These are phyloP conservation scores for Helogale parvula DNA, from an alignment of 2,113 vertebrate genomes.

Conservation along the genomic window DNA sequence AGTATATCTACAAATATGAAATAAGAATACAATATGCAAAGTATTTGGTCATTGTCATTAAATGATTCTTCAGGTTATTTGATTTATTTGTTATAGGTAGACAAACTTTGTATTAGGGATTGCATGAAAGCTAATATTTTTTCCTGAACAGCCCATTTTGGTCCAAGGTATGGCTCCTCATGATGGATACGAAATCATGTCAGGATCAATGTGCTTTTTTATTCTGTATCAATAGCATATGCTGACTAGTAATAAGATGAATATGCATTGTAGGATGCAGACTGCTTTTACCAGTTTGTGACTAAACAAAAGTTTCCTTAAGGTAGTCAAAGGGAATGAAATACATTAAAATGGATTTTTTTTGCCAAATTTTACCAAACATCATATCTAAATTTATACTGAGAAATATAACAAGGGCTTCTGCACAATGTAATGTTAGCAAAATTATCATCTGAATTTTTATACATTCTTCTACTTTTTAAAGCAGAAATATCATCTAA, in stretches of 20 bases:
- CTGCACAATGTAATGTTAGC: neutral
- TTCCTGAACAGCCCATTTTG: neutral
- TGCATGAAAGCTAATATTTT: neutral
- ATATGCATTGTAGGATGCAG: neutral
- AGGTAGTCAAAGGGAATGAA: neutral
- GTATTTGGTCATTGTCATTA: neutral
- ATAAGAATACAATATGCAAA: neutral
- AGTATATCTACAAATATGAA: neutral
- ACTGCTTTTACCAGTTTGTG: neutral
- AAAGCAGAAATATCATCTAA: neutral
- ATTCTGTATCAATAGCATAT: neutral
- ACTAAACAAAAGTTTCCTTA: neutral
- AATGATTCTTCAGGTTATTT: neutral
- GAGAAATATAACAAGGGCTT: neutral
- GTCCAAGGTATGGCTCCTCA: neutral
- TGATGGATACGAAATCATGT: neutral
- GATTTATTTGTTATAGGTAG: neutral
- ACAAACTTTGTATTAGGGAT: neutral
- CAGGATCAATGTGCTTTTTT: neutral
- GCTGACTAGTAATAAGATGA: neutral
- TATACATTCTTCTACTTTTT: neutral
- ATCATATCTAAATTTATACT: neutral
- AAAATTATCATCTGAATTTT: neutral
- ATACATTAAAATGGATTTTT: neutral
- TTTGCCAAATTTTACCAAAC: neutral